These are phyloP conservation scores for Sesia apiformis DNA, from an alignment of 2,888 invertebrate species.

Conservation along the genomic window DNA sequence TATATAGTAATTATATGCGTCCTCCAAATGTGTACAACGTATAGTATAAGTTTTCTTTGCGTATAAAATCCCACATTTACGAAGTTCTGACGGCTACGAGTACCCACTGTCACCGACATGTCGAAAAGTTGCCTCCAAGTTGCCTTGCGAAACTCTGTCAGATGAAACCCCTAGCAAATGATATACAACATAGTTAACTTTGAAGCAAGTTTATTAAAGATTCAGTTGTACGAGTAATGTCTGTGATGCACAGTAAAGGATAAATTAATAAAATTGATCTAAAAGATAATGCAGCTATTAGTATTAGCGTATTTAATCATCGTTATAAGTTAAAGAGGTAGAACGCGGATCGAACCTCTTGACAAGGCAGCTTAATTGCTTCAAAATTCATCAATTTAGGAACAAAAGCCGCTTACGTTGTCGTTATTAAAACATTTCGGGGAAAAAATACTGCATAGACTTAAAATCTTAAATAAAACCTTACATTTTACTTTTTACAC, in stretches of 20 bases:
- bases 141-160: conserved; percentile 23
- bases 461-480: too few relatives aligned
- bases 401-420: too few relatives aligned
- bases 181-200: background rate
- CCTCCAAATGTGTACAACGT: conserved; percentile 3
- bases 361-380: background rate
- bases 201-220: too few relatives aligned
- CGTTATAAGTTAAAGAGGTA: background rate
- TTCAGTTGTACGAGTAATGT: too few relatives aligned
- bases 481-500: too few relatives aligned
- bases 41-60: conserved; percentile 18
- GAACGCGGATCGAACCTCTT: background rate
- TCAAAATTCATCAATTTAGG: background rate
- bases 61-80: conserved; percentile 2
- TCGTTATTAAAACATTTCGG: too few relatives aligned
- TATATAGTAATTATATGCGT: too few relatives aligned
- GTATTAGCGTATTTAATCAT: background rate
- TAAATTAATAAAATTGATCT: background rate
- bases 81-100: conserved; percentile 30
- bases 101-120: conserved; percentile 26
- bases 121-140: conserved; percentile 27
- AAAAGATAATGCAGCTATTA: background rate
- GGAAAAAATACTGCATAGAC: too few relatives aligned
- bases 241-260: too few relatives aligned
- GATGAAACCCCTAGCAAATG: conserved; percentile 22